Conservation (phyloP, 2,113 vertebrate species). For the Lutjanus erythropterus region DNA sequence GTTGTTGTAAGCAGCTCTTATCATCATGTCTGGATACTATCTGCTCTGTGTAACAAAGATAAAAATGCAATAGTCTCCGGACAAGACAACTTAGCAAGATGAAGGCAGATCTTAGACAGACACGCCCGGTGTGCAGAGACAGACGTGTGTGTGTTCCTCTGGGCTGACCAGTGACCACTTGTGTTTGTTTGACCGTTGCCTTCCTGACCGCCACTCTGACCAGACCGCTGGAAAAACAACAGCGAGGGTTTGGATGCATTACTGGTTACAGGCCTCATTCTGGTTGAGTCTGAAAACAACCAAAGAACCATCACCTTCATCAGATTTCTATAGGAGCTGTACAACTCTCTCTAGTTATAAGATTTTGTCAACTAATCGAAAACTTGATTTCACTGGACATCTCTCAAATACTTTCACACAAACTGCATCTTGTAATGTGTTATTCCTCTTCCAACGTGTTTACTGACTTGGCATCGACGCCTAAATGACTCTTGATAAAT, state of each 20-base stretch:
- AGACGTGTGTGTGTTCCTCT: conserved; percentile 19
- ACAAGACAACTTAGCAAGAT: background rate
- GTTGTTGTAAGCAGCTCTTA: conserved; percentile 12
- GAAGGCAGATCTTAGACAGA: background rate
- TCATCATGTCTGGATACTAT: conserved; percentile 6
- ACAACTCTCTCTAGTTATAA: background rate
- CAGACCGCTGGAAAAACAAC: conserved; percentile 48
- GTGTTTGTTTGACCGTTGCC: conserved; percentile 55
- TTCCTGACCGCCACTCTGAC: conserved; percentile 48
- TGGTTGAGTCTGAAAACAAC: background rate
- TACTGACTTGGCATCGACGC: background rate
- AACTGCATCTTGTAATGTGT: background rate
- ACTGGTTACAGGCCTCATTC: background rate
- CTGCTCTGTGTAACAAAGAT: background rate
- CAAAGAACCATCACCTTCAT: background rate
- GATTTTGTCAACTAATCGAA: background rate
- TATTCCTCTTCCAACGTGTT: background rate
- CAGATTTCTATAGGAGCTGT: background rate
- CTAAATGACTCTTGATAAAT: background rate
- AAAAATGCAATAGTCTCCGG: background rate
- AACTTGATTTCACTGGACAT: background rate
- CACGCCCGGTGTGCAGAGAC: background rate
- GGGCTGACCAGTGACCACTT: conserved; percentile 41
- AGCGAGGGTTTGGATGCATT: background rate
- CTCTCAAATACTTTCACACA: background rate